phyloP scores from a whole-genome alignment of 2,888 invertebrate species.

The Andrena dorsata region DNA sequence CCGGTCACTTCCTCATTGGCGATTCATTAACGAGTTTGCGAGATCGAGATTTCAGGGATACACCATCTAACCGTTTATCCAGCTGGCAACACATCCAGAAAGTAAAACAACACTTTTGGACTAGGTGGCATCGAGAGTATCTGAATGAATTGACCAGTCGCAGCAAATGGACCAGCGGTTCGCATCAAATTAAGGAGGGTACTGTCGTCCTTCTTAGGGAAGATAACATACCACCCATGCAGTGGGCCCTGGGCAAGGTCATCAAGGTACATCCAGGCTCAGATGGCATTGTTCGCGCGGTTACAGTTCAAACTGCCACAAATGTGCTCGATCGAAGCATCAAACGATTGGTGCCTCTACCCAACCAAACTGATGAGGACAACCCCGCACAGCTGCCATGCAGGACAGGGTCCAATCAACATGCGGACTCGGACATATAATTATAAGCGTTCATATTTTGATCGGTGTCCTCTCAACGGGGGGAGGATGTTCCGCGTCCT shows the following conservation, averaged over 20 bases:
- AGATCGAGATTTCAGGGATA: conserved; percentile 3
- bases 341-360: background rate
- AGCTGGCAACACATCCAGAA: conserved; percentile 13
- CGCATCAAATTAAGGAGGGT: background rate
- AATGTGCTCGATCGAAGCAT: background rate
- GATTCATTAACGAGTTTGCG: conserved; percentile 12
- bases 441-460: too few species aligned
- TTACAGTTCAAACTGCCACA: background rate
- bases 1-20: background rate
- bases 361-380: background rate
- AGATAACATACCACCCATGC: conserved; percentile 6
- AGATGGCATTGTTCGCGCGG: conserved; percentile 3
- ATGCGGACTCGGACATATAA: too few species aligned
- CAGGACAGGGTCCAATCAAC: too few species aligned
- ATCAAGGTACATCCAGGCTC: conserved; percentile 3
- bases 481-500: too few species aligned
- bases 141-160: conserved; percentile 1
- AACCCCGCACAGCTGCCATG: too few species aligned
- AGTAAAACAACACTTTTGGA: conserved; percentile 13
- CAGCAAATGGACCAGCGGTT: background rate
- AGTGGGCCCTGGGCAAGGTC: conserved; percentile 8
- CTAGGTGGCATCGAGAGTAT: conserved; percentile 12
- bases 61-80: conserved; percentile 7
- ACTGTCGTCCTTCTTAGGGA: conserved; percentile 1
- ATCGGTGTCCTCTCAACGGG: too few species aligned